Conservation (phyloP, 2,888 invertebrate genomes). For the Neoscelio sp. region DNA sequence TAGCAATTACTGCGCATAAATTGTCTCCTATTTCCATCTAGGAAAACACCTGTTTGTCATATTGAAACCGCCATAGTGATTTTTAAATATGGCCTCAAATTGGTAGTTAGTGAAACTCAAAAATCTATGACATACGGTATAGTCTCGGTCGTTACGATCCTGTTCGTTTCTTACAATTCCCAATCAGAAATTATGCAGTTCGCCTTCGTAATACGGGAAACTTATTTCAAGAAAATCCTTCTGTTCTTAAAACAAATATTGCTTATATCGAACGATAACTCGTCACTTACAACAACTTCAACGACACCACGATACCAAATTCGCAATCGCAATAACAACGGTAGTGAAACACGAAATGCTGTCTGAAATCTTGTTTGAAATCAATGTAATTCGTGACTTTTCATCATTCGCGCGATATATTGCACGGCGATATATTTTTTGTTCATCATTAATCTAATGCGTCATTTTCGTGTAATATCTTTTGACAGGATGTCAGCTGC, state of each 20-base stretch:
- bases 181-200: no score
- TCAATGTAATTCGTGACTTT: constrained; percentile 55
- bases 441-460: constrained; percentile 59
- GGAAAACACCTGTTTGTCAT: no score
- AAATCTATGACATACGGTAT: no score
- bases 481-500: constrained; percentile 85
- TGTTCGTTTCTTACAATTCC: no score
- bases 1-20: no score
- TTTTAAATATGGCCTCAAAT: no score
- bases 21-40: no score
- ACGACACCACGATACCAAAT: neutral
- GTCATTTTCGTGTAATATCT: constrained; percentile 62
- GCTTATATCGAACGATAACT: constrained; percentile 22
- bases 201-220: no score
- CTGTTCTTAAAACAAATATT: constrained; percentile 4
- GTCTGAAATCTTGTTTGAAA: constrained; percentile 44
- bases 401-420: constrained; percentile 52
- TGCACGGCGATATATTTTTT: constrained; percentile 37
- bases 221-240: neutral
- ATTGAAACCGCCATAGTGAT: no score
- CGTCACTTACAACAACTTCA: constrained; percentile 29
- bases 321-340: constrained; percentile 48
- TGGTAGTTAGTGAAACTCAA: no score
- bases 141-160: no score
- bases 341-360: constrained; percentile 30